Conservation (phyloP, 1,140 invertebrate species). For the Lordiphosa collinella region DNA sequence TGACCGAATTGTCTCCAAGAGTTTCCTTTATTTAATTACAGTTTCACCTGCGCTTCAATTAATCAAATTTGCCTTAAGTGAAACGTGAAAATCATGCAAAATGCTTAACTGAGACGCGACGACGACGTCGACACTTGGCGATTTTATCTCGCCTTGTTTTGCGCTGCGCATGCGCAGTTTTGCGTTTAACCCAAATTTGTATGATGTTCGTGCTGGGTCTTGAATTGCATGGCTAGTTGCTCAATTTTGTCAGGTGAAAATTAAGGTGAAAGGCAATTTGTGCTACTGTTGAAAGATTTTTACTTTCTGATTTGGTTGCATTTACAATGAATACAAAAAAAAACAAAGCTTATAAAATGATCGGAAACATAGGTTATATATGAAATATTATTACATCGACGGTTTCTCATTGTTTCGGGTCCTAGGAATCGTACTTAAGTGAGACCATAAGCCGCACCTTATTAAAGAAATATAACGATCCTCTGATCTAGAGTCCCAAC, state of each 20-base stretch:
- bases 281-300: conserved; percentile 47
- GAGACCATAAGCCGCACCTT: too few relatives aligned
- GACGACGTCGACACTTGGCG: conserved; percentile 3
- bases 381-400: too few relatives aligned
- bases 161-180: conserved; percentile 33
- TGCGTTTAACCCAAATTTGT: conserved; percentile 53
- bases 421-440: too few relatives aligned
- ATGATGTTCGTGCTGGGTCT: conserved; percentile 35
- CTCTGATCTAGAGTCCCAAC: too few relatives aligned
- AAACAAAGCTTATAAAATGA: conserved; percentile 12
- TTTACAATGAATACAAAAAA: conserved; percentile 29
- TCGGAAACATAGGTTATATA: too few relatives aligned
- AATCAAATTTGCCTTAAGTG: conserved; percentile 24
- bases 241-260: conserved; percentile 47
- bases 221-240: conserved; percentile 41
- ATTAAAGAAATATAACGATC: too few relatives aligned
- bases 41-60: conserved; percentile 43
- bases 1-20: conserved; percentile 18
- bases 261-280: conserved; percentile 57
- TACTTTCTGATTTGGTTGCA: conserved; percentile 35
- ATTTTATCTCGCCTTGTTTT: conserved; percentile 16
- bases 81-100: conserved; percentile 45
- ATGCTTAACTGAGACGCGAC: not conserved
- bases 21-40: conserved; percentile 14
- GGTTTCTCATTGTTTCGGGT: too few relatives aligned